A percentile compares a stretch with the other conserved stretches of the same genome.
Conservation (phyloP, 2,888 invertebrate species). For the Cabera pusaria region DNA sequence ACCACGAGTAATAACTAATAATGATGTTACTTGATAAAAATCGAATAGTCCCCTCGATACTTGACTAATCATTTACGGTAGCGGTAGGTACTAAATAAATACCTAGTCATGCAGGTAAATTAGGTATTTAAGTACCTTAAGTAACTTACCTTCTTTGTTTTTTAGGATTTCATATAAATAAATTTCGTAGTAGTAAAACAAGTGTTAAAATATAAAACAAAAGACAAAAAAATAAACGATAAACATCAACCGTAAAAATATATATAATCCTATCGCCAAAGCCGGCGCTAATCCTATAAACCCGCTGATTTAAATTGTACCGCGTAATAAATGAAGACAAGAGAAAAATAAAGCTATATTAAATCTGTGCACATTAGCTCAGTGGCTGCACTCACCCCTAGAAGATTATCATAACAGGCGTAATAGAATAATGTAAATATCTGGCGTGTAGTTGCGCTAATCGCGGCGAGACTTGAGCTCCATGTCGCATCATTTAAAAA, state of each 20-base stretch:
- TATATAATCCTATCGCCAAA: slow-evolving; percentile 26
- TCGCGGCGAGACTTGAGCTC: slow-evolving; percentile 63
- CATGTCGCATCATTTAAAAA: slow-evolving; percentile 70
- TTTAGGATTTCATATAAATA: no score
- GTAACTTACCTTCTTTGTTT: no score
- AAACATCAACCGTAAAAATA: slow-evolving; percentile 22
- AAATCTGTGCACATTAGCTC: slow-evolving; percentile 63
- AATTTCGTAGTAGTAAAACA: no score
- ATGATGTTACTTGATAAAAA: no score
- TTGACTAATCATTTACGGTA: no score
- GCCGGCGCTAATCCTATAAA: slow-evolving; percentile 32
- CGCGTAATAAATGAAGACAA: slow-evolving; percentile 43
- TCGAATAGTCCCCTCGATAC: no score
- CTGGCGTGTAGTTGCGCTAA: slow-evolving; percentile 66
- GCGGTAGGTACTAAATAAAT: no score
- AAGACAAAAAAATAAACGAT: slow-evolving; percentile 18
- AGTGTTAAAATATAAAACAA: slow-evolving; percentile 28
- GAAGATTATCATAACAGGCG: slow-evolving; percentile 72
- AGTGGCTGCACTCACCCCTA: slow-evolving; percentile 54
- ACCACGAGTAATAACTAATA: no score
- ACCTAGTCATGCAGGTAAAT: no score
- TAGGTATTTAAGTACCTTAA: no score
- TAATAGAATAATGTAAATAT: slow-evolving; percentile 77
- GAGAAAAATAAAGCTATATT: slow-evolving; percentile 51
- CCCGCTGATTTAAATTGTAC: slow-evolving; percentile 35